These are phyloP conservation scores for Cecropterus lyciades DNA, from an alignment of 1,140 invertebrate genomes.

Conservation along the genomic window DNA sequence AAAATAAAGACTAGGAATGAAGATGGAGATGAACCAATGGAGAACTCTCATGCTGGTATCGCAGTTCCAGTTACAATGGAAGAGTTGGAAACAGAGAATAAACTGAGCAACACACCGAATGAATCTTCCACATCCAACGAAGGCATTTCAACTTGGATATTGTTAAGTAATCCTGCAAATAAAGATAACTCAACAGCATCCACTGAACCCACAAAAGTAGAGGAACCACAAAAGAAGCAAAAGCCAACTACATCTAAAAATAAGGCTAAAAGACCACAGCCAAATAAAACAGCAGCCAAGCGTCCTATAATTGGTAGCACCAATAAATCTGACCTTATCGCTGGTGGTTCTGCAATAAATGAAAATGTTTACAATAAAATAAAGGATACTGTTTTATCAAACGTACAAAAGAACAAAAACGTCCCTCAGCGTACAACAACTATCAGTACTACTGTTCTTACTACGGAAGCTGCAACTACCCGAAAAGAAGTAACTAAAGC, in stretches of 20 bases:
- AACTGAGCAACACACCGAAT: constrained; percentile 70
- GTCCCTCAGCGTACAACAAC: constrained; percentile 48
- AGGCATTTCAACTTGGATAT: constrained; percentile 90
- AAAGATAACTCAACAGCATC: constrained; percentile 56
- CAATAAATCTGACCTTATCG: constrained; percentile 81
- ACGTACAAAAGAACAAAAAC: constrained; percentile 81
- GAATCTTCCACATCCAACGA: constrained; percentile 86
- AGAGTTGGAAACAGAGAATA: constrained; percentile 80
- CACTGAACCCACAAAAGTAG: constrained; percentile 71
- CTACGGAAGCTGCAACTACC: constrained; percentile 61
- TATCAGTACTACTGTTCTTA: constrained; percentile 45
- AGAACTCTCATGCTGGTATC: constrained; percentile 84
- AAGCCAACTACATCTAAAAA: constrained; percentile 65
- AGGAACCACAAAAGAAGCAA: constrained; percentile 64
- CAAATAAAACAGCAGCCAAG: constrained; percentile 56
- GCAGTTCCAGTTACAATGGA: constrained; percentile 85
- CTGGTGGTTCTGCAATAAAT: constrained; percentile 80
- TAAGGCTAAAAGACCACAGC: constrained; percentile 68
- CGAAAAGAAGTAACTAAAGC: constrained; percentile 44
- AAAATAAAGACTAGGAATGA: constrained; percentile 75
- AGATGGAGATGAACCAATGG: constrained; percentile 62
- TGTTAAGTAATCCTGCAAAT: constrained; percentile 84
- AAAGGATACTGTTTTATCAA: constrained; percentile 80
- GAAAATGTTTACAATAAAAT: constrained; percentile 83
- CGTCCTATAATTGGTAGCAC: constrained; percentile 75